Conservation (phyloP, 1,140 invertebrate genomes). For the Yoshiicerus persimilis region DNA sequence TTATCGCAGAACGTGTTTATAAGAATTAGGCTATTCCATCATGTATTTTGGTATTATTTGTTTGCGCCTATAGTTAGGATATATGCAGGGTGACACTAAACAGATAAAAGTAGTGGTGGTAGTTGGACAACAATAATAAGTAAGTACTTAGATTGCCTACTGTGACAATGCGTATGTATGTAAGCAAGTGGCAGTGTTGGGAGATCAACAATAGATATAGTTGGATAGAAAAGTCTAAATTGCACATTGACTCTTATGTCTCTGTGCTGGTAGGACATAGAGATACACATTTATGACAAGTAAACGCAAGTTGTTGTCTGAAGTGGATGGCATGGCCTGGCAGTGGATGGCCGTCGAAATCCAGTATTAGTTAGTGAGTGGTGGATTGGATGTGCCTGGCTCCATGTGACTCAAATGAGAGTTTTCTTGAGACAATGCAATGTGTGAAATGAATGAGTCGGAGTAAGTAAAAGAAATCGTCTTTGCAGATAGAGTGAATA, state of each 20-base stretch:
- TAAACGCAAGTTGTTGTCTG: conserved; percentile 13
- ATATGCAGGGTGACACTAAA: neutral
- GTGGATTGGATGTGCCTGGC: neutral
- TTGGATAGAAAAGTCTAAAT: neutral
- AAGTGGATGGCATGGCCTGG: neutral
- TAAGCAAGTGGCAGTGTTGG: neutral
- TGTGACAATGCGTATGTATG: neutral
- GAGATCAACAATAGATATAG: neutral
- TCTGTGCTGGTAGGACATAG: neutral
- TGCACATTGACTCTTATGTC: neutral
- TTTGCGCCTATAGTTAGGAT: too few relatives aligned
- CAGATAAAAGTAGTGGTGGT: neutral
- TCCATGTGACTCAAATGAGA: conserved; percentile 13
- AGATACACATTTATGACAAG: neutral
- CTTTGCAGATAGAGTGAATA: conserved; percentile 22
- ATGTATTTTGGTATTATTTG: too few relatives aligned
- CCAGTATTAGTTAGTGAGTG: neutral
- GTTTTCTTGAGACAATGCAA: conserved; percentile 1
- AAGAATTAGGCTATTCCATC: neutral
- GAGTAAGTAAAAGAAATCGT: conserved; percentile 17
- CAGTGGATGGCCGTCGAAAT: neutral
- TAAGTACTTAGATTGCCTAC: neutral
- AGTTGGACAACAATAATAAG: neutral
- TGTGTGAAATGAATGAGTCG: conserved; percentile 25
- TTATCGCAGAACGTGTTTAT: too few relatives aligned